Conservation (phyloP, 2,888 invertebrate genomes). For the Dascillus cervinus region DNA sequence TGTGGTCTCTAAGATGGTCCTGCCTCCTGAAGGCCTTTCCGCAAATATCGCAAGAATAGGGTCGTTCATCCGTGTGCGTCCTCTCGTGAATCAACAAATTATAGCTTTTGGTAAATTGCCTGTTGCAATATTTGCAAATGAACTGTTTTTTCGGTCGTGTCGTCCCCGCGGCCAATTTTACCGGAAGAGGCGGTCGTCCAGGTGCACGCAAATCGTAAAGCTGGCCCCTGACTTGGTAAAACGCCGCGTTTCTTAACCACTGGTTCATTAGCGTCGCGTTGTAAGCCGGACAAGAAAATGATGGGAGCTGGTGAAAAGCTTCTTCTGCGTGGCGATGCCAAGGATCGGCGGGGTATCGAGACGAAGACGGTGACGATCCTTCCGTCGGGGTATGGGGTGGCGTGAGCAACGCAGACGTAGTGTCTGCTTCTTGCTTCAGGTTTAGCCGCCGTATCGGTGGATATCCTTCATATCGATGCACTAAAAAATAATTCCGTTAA, state of each 20-base stretch:
- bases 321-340: slow-evolving; percentile 20
- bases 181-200: slow-evolving; percentile 45
- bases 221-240: slow-evolving; percentile 49
- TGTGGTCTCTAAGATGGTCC: slow-evolving; percentile 87
- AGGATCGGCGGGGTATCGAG: slow-evolving; percentile 20
- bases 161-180: slow-evolving; percentile 45
- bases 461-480: slow-evolving; percentile 16
- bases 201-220: slow-evolving; percentile 26
- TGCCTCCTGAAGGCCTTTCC: slow-evolving; percentile 93
- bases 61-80: slow-evolving; percentile 94
- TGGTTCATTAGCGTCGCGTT: slow-evolving; percentile 61
- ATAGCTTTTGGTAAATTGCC: slow-evolving; percentile 97
- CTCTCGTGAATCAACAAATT: slow-evolving; percentile 95
- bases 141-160: slow-evolving; percentile 73
- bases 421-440: slow-evolving; percentile 39
- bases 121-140: slow-evolving; percentile 95
- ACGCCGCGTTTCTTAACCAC: slow-evolving; percentile 64
- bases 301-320: slow-evolving; percentile 41
- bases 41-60: slow-evolving; percentile 93
- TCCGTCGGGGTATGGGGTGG: slow-evolving; percentile 69
- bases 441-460: slow-evolving; percentile 16
- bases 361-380: slow-evolving; percentile 29
- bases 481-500: too few species aligned
- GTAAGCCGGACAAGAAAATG: slow-evolving; percentile 33
- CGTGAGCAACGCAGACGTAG: slow-evolving; percentile 51